Percentiles rank a stretch among this genome's conserved stretches.
These are phyloP conservation scores for Pogonomyrmex barbatus DNA, from an alignment of 1,140 invertebrate species.

Conservation along the genomic window DNA sequence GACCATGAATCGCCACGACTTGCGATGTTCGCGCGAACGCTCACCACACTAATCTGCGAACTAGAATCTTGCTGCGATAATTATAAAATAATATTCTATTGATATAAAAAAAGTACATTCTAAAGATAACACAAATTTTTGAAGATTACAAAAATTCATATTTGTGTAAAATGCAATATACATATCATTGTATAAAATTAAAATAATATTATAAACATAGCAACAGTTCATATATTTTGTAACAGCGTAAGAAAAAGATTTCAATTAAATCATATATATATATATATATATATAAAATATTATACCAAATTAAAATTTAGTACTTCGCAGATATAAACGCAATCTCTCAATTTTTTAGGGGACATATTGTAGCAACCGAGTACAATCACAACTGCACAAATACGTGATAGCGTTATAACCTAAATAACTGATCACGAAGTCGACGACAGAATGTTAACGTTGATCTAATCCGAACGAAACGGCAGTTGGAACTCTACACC, in stretches of 20 bases:
- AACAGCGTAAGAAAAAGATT: background rate
- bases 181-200: background rate
- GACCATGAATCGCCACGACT: conserved; percentile 59
- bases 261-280: background rate
- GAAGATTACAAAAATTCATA: too few species aligned
- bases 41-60: conserved; percentile 51
- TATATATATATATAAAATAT: background rate
- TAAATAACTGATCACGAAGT: conserved; percentile 37
- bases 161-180: background rate
- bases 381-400: background rate
- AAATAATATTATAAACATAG: background rate
- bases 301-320: background rate
- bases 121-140: background rate
- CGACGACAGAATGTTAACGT: conserved; percentile 34
- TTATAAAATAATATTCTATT: conserved; percentile 15
- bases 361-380: background rate
- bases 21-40: conserved; percentile 59
- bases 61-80: conserved; percentile 10
- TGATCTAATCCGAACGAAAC: conserved; percentile 23
- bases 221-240: background rate
- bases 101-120: background rate
- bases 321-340: background rate
- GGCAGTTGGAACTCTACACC: background rate
- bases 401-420: background rate
- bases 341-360: background rate